Percentiles rank a stretch among this genome's conserved stretches.
phyloP scores from a whole-genome alignment of 2,113 vertebrate species.

The Megaceryle maxima region DNA sequence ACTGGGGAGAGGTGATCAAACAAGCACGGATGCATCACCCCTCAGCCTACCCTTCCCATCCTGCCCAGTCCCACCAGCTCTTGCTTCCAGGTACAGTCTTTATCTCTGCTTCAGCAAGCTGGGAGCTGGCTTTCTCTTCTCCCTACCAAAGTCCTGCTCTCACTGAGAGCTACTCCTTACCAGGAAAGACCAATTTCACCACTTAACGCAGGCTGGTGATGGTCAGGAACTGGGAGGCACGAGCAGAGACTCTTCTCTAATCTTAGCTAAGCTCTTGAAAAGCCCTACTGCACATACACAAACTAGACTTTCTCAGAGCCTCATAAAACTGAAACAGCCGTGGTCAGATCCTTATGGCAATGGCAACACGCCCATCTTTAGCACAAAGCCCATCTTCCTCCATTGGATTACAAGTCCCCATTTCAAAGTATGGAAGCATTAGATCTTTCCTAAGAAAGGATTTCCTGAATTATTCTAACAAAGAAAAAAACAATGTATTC shows the following conservation, averaged over 20 bases:
- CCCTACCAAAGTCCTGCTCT: neutral
- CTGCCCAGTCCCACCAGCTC: neutral
- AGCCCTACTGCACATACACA: neutral
- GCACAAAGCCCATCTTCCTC: neutral
- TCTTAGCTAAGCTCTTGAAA: constrained; percentile 19
- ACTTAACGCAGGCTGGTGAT: rapidly evolving
- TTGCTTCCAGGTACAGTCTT: neutral
- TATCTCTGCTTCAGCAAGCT: neutral
- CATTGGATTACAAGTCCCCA: neutral
- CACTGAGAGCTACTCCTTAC: neutral
- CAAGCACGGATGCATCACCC: rapidly evolving
- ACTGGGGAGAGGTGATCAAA: neutral
- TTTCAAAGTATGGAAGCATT: constrained; percentile 19
- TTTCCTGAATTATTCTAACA: constrained; percentile 45
- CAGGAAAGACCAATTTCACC: neutral
- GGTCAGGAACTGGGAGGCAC: neutral
- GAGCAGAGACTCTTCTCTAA: constrained; percentile 6
- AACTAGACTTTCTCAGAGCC: neutral
- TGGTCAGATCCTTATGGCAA: neutral
- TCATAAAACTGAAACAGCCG: neutral
- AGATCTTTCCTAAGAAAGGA: constrained; percentile 35
- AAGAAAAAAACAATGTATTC: neutral
- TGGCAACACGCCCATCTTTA: neutral
- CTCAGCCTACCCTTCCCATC: neutral
- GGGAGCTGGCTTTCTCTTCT: neutral